phyloP scores from a whole-genome alignment of 2,113 vertebrate species.

The Vulpes vulpes region DNA sequence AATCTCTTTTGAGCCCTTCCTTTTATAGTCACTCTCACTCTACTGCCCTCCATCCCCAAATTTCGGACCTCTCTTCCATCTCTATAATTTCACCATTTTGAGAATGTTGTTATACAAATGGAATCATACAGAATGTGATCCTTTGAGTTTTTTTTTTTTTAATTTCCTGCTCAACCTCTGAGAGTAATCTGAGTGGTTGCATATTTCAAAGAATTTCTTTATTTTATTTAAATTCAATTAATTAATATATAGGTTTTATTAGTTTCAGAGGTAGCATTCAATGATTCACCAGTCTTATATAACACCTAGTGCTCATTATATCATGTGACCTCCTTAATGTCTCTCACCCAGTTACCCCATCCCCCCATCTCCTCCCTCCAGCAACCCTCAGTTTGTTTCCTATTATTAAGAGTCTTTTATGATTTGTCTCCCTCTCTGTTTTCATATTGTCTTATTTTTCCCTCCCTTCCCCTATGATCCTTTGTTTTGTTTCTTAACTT shows the following conservation, averaged over 20 bases:
- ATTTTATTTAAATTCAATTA: background rate
- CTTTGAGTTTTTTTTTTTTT: background rate
- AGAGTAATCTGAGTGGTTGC: background rate
- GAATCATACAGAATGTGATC: background rate
- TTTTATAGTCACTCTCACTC: rapidly evolving
- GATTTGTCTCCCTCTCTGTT: background rate
- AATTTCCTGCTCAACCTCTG: too few species aligned
- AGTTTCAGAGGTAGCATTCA: background rate
- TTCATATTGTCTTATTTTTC: background rate
- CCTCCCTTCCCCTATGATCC: background rate
- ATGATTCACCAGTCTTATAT: background rate
- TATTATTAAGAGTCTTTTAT: background rate
- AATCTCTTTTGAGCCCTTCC: too few species aligned
- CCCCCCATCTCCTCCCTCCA: background rate
- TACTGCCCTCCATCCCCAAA: too few species aligned
- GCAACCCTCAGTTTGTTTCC: background rate
- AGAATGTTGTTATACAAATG: background rate
- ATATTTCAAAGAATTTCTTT: background rate
- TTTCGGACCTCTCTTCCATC: background rate
- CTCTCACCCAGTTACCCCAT: background rate
- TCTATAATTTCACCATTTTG: background rate
- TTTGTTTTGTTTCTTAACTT: background rate
- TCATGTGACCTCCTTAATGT: background rate
- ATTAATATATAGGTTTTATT: background rate
- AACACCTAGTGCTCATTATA: background rate